Conservation (phyloP, 2,888 invertebrate species). For the Ophonus ardosiacus region DNA sequence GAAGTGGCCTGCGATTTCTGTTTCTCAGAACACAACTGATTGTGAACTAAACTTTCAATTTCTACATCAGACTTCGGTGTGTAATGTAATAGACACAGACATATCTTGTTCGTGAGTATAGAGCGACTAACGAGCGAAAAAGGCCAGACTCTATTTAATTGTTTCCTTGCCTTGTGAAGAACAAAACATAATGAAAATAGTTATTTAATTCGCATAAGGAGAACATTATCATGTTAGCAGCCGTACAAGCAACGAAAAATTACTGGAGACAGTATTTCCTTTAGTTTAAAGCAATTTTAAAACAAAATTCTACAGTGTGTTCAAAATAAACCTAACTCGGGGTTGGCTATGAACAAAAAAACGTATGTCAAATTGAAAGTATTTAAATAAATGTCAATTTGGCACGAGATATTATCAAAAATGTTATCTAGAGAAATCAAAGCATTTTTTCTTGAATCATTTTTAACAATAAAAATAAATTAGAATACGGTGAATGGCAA, state of each 20-base stretch:
- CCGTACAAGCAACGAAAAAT: background rate
- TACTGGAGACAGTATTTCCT: background rate
- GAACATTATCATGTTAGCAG: background rate
- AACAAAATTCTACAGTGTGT: background rate
- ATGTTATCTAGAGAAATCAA: too few species aligned
- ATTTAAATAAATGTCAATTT: too few species aligned
- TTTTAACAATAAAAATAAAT: too few species aligned
- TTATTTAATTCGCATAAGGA: background rate
- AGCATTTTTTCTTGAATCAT: too few species aligned
- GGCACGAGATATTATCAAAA: too few species aligned
- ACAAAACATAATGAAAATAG: background rate
- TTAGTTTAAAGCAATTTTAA: background rate
- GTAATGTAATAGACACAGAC: background rate
- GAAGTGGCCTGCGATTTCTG: background rate
- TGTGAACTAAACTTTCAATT: background rate
- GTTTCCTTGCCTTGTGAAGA: background rate
- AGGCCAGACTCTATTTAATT: slow-evolving; percentile 5
- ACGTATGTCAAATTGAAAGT: too few species aligned
- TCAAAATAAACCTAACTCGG: too few species aligned
- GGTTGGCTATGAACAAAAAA: too few species aligned
- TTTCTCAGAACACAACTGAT: background rate
- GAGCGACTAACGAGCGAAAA: background rate
- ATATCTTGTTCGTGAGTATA: slow-evolving; percentile 3
- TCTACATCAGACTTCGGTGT: background rate
- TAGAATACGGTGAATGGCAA: too few species aligned